Percentiles rank a stretch among this genome's conserved stretches.
These are phyloP conservation scores for Echinometra lucunter DNA, from an alignment of 53 echinoderm and acorn worm genomes.

Conservation along the genomic window DNA sequence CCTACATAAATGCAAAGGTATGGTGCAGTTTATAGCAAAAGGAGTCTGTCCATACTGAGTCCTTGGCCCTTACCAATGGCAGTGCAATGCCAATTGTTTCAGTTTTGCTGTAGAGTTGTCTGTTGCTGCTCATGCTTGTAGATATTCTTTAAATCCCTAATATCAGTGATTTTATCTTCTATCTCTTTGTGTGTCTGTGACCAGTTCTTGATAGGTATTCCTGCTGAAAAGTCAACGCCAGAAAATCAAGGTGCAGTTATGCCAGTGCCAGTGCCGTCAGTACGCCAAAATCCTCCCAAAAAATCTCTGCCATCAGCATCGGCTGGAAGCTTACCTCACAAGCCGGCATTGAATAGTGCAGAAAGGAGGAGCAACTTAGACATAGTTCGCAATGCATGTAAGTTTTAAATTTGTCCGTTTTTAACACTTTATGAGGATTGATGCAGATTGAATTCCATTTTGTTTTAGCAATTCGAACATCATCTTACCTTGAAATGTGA, in stretches of 20 bases:
- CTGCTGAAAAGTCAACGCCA: neutral
- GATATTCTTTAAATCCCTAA: neutral
- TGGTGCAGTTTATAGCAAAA: no score
- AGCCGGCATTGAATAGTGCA: neutral
- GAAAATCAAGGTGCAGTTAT: neutral
- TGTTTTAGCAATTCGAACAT: no score
- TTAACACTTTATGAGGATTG: no score
- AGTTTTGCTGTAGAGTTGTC: neutral
- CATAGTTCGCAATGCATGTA: conserved; percentile 18
- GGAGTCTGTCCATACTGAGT: no score
- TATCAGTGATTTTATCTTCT: neutral
- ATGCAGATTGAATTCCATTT: no score
- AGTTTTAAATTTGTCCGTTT: neutral
- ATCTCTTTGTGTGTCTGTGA: neutral
- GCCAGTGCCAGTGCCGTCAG: neutral
- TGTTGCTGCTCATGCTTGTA: no score
- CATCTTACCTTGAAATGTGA: no score
- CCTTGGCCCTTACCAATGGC: no score
- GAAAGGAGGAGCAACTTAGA: neutral
- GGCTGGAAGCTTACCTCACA: neutral
- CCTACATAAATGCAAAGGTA: no score
- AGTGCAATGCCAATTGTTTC: no score
- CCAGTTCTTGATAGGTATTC: conserved; percentile 35
- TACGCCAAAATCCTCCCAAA: neutral
- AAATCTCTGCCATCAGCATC: neutral